Conservation (phyloP, 2,113 vertebrate species). For the Semnornis frantzii region DNA sequence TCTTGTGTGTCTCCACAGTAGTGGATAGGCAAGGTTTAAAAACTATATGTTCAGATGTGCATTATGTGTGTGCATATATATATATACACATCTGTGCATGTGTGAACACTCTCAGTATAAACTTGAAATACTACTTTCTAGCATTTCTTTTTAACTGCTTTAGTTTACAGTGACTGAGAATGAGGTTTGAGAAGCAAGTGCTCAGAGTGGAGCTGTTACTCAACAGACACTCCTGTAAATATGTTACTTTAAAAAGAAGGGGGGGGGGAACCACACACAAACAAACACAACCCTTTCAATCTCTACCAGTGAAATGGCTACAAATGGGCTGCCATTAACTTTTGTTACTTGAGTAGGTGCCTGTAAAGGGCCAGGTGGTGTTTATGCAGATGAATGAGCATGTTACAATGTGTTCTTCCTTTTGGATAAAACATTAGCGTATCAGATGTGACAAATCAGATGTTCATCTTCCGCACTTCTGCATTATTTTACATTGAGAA, state of each 20-base stretch:
- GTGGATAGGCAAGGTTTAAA: not conserved
- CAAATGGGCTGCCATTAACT: slow-evolving; percentile 83
- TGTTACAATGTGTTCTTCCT: slow-evolving; percentile 97
- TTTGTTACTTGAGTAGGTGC: slow-evolving; percentile 90
- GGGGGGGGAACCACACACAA: not conserved
- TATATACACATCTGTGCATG: not conserved
- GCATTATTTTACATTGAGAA: slow-evolving; percentile 87
- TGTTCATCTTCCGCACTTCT: slow-evolving; percentile 91
- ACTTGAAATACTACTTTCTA: not conserved
- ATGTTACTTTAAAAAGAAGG: slow-evolving; percentile 52
- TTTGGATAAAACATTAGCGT: slow-evolving; percentile 99
- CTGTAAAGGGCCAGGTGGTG: slow-evolving; percentile 95
- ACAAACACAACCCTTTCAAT: not conserved
- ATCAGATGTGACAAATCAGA: slow-evolving; percentile 99
- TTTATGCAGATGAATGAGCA: slow-evolving; percentile 99
- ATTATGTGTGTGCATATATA: not conserved
- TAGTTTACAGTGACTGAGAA: not conserved
- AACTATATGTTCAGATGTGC: not conserved
- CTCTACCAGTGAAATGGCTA: slow-evolving; percentile 75
- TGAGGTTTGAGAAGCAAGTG: not conserved
- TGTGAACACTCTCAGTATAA: not conserved
- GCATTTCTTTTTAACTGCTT: not conserved
- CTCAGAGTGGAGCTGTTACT: not conserved
- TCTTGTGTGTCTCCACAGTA: not conserved
- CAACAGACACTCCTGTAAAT: slow-evolving; percentile 49